Evolutionary conservation across 2,888 invertebrate species (phyloP).

Genomic region (Dasysyrphus albostriatus): DNA sequence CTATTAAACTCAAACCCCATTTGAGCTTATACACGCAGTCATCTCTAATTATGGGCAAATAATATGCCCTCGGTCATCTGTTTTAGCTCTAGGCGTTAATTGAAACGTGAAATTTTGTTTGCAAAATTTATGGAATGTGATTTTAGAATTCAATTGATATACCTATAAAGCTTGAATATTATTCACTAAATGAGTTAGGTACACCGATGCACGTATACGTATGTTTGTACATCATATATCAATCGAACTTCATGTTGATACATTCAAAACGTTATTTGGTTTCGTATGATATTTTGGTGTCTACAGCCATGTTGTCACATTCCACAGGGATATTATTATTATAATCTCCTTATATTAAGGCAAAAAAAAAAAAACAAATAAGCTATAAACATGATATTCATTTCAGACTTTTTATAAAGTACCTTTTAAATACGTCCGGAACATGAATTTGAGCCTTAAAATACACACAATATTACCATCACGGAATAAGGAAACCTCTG

Average conservation of each 20-base stretch:
- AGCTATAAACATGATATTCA: not conserved
- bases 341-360: not conserved
- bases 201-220: not conserved
- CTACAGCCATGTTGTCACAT: not conserved
- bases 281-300: not conserved
- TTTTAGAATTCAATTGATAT: conserved; percentile 44
- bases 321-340: not conserved
- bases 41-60: conserved; percentile 10
- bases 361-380: not conserved
- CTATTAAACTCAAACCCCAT: not conserved
- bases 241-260: not conserved
- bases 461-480: not conserved
- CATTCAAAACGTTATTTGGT: not conserved
- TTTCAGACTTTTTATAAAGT: not conserved
- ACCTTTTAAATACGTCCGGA: not conserved
- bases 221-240: not conserved
- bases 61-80: not conserved
- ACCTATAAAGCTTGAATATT: conserved; percentile 13
- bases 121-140: conserved; percentile 41
- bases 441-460: not conserved
- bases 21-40: not conserved
- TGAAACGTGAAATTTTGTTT: conserved; percentile 67
- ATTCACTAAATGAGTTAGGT: not conserved
- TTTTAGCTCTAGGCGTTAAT: conserved; percentile 47
- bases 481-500: not conserved